phyloP scores from a whole-genome alignment of 1,140 invertebrate genomes.

The Latrodectus geometricus region DNA sequence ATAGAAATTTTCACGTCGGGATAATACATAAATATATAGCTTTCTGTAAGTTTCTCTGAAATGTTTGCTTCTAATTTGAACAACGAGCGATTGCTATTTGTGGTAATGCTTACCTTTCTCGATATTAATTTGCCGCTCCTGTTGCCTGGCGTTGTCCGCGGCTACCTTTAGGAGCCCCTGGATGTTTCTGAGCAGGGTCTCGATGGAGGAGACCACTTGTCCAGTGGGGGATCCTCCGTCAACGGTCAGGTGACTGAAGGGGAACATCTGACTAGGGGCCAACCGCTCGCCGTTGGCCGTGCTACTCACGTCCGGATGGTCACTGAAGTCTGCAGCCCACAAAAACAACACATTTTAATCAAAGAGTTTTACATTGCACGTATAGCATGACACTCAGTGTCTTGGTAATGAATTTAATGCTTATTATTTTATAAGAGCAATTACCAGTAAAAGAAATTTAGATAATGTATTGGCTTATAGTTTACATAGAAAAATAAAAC shows the following conservation, averaged over 20 bases:
- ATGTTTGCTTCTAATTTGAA: too few species aligned
- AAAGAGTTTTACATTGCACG: too few species aligned
- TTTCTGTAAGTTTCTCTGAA: too few species aligned
- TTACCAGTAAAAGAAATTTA: too few species aligned
- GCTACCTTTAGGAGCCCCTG: constrained; percentile 94
- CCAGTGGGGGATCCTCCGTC: constrained; percentile 67
- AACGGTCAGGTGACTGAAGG: constrained; percentile 64
- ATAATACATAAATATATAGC: too few species aligned
- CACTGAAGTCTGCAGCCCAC: constrained; percentile 64
- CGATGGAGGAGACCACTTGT: constrained; percentile 80
- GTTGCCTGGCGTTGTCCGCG: constrained; percentile 93
- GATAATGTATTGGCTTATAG: too few species aligned
- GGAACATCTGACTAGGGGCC: constrained; percentile 47
- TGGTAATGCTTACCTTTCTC: constrained; percentile 84
- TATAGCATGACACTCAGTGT: too few species aligned
- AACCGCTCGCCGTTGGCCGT: constrained; percentile 64
- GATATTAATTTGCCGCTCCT: constrained; percentile 93
- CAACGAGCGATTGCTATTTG: not conserved
- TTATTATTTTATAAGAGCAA: too few species aligned
- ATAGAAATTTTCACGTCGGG: too few species aligned
- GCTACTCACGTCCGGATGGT: constrained; percentile 65
- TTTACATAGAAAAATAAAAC: too few species aligned
- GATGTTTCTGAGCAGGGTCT: constrained; percentile 92
- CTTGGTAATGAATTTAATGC: too few species aligned
- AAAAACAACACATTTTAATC: not conserved